Conservation (phyloP, 2,888 invertebrate species). For the Drosophila affinis region DNA sequence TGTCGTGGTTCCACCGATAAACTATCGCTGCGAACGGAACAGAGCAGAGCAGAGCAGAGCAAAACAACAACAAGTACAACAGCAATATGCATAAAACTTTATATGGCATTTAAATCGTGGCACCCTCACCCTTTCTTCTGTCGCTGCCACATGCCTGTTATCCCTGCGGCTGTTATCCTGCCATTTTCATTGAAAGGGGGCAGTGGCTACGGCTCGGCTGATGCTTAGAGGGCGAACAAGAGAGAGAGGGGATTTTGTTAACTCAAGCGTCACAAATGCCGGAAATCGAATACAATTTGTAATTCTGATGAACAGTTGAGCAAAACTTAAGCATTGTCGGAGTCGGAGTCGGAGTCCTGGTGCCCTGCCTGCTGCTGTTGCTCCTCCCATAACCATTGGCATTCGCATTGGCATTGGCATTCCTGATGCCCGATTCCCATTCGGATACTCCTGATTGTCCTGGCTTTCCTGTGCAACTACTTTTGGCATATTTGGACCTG, state of each 20-base stretch:
- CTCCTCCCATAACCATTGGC: slow-evolving; percentile 28
- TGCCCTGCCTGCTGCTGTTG: slow-evolving; percentile 37
- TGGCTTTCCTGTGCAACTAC: slow-evolving; percentile 45
- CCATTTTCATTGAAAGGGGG: not conserved
- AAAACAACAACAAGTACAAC: slow-evolving; percentile 43
- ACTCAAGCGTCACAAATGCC: slow-evolving; percentile 81
- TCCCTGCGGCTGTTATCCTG: slow-evolving; percentile 2
- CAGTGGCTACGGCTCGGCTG: slow-evolving; percentile 47
- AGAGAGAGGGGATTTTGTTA: slow-evolving; percentile 58
- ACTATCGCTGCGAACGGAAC: slow-evolving; percentile 36
- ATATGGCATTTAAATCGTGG: slow-evolving; percentile 74
- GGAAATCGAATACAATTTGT: slow-evolving; percentile 83
- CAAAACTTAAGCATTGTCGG: slow-evolving; percentile 66
- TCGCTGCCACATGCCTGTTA: not conserved
- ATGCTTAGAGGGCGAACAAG: slow-evolving; percentile 51
- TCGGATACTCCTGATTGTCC: slow-evolving; percentile 43
- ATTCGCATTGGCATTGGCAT: slow-evolving; percentile 19
- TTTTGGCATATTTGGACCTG: slow-evolving; percentile 47
- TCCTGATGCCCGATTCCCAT: slow-evolving; percentile 45
- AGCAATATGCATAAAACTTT: slow-evolving; percentile 75
- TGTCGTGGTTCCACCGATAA: slow-evolving; percentile 39
- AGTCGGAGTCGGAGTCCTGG: slow-evolving; percentile 44
- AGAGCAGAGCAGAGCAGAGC: no score
- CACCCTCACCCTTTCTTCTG: slow-evolving; percentile 32
- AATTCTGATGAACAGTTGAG: slow-evolving; percentile 80